These are phyloP conservation scores for Turritopsis dohrnii DNA, from an alignment of 30 jellyfish, hydroid and myxozoan genomes.

Conservation along the genomic window DNA sequence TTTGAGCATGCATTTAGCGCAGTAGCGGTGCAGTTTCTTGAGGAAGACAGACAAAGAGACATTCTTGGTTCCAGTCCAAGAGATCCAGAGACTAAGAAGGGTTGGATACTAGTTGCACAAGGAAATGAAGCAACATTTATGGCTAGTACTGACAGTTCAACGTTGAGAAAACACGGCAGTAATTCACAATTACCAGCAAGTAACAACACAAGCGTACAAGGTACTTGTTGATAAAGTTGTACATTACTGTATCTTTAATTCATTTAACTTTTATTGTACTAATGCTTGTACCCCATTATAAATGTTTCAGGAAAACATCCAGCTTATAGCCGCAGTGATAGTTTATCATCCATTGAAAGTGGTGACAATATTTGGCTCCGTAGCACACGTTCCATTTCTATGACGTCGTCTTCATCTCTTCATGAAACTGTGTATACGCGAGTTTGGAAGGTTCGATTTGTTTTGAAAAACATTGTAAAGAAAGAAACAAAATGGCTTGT, in stretches of 20 bases:
- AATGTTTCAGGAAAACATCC: neutral
- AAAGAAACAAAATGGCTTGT: no score
- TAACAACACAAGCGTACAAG: neutral
- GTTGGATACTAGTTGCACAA: slow-evolving; percentile 96
- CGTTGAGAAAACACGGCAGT: slow-evolving; percentile 54
- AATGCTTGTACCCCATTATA: no score
- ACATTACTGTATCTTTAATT: no score
- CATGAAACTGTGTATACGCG: slow-evolving; percentile 90
- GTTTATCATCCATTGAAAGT: slow-evolving; percentile 76
- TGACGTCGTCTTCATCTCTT: slow-evolving; percentile 58
- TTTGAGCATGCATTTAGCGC: slow-evolving; percentile 83
- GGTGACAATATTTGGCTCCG: slow-evolving; percentile 65
- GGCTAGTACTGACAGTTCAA: slow-evolving; percentile 84
- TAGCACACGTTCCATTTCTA: slow-evolving; percentile 47
- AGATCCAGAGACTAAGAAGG: slow-evolving; percentile 80
- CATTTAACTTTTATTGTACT: no score
- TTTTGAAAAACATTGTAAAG: no score
- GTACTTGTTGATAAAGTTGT: no score
- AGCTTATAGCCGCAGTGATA: slow-evolving; percentile 33
- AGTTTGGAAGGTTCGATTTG: slow-evolving; percentile 79
- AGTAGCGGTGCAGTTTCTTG: slow-evolving; percentile 94
- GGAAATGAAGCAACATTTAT: slow-evolving; percentile 81
- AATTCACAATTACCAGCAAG: neutral
- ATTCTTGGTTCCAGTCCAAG: slow-evolving; percentile 81
- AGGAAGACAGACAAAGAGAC: slow-evolving; percentile 84